Base-by-base conservation (phyloP, 30 jellyfish, hydroid and myxozoan genomes). In the Hydractinia symbiolongicarpus region DNA sequence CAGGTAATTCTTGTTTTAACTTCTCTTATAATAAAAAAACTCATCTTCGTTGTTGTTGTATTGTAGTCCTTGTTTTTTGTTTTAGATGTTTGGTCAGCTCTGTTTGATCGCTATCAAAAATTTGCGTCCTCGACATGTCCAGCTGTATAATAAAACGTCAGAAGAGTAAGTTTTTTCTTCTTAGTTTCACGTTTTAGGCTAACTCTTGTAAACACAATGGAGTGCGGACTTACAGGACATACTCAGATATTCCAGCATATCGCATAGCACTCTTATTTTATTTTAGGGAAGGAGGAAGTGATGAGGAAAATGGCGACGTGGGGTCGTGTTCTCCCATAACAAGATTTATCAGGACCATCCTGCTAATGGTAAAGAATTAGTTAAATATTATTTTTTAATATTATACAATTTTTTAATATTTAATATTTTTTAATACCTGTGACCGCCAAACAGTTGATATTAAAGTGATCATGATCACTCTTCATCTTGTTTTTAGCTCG, bases 21-120 rank as follows among this genome's bases (percentile, higher is more conserved):
- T 58, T 58, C 19, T 16, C 19, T 58, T 13, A 58, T 58, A 16
- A 3, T 58, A 58, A 16, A 58, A 58, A 13, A 1, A 11, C 69
- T 11, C 15, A 3, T 16, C 15, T 13, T 11, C 15, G 19, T 58
- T 58, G 69, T 87, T 72, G n/a, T 71, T 9, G 3, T n/a, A 11
- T 4, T 66, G 52, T 57, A 10, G 19, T 6, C 14, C 77, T 4
- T 5, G 49, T 9, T 78, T 15, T 52, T 60, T 16, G 62, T 84
- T 79, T 58, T 67, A 90, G 97, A 90, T 90, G 97, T 90, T 90
- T 86, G 95, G 91, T 9, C 97, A 90, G 85, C 77, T 90, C 13
- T 90, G 97, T 72, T 61, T 90, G 62, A 90, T 86, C n/a, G 91
- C 97, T 4, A 86, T 90, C 17, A 86, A 86, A 66, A 73, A 79